A percentile compares a stretch with the other conserved stretches of the same genome.
phyloP scores from a whole-genome alignment of 64 coral and sea anemone genomes.

The Orbicella faveolata region DNA sequence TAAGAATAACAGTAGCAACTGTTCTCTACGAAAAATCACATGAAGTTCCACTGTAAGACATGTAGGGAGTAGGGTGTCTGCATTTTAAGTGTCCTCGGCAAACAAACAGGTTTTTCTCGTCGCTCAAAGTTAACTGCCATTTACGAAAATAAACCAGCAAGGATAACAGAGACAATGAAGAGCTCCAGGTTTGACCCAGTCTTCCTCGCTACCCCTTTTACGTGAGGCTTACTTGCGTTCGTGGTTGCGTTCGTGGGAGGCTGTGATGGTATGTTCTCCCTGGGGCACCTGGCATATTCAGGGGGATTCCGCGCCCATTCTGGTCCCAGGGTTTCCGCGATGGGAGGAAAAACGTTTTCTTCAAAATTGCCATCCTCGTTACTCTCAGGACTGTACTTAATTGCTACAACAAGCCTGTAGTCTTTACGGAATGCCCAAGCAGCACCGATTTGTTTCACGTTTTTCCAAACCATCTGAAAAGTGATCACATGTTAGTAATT shows the following conservation, averaged over 20 bases:
- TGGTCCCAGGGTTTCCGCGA: neutral
- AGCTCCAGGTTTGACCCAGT: neutral
- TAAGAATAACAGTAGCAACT: too few relatives aligned
- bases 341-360: constrained; percentile 20
- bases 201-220: neutral
- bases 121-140: neutral
- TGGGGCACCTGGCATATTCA: neutral
- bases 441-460: constrained; percentile 16
- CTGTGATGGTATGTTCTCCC: neutral
- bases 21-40: too few relatives aligned
- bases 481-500: too few relatives aligned
- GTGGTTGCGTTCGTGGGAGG: neutral
- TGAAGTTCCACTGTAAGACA: too few relatives aligned
- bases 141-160: neutral
- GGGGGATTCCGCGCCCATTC: neutral
- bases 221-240: neutral
- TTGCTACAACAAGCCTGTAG: neutral
- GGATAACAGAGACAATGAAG: neutral
- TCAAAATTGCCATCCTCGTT: constrained; percentile 9
- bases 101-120: neutral
- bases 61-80: neutral
- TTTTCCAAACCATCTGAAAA: constrained; percentile 38
- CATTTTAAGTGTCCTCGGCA: neutral
- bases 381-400: constrained; percentile 17
- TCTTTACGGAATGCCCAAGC: constrained; percentile 17